Base-by-base conservation (phyloP, 2,797 vertebrate genomes). In the Syncerus caffer region DNA sequence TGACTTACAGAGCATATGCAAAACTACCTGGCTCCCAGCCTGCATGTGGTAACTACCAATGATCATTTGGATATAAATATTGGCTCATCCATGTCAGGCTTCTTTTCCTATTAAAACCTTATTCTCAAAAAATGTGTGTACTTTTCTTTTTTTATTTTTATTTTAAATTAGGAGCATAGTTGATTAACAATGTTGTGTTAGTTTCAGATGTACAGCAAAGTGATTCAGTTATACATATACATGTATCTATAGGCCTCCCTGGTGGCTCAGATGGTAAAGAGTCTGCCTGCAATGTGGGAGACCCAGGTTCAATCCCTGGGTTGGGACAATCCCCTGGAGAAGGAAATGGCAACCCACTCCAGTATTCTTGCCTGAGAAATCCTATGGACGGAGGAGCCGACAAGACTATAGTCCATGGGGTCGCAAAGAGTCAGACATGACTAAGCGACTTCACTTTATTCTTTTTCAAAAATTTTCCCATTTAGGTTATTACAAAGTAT, bases 31-130 rank as follows among this genome's bases (percentile, higher is more conserved):
- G 82, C 78, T 83, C 13, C 29, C 25, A 45, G 62, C 78, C 92
- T 60, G 23, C 25, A 0, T 29, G 38, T 14, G 42, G 21, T 79
- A 29, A 82, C 89, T 62, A 67, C 42, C 86, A 53, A 31, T 86
- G 89, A 87, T 87, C 95, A 91, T 83, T 87, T 89, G 55, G 45
- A 89, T 92, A 86, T 93, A 82, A 93, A 62, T 94, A 60, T 84
- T 76, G 82, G 78, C 34, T 86, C 83, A 57, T 62, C 57, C n/a
- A 45, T 23, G 19, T 53, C 31, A 13, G 55, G 38, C 34, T 96
- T 97, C 45, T 83, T 92, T 76, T 94, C 58, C 34, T 60, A 38
- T 86, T 76, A 95, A 94, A 96, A 62, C 62, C n/a, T 62, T 94
- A 47, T 38, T 85, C 64, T 71, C 38, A 19, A 71, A 71, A 71